Base-by-base conservation (phyloP, 1,140 invertebrate species). In the Semibalanus balanoides region DNA sequence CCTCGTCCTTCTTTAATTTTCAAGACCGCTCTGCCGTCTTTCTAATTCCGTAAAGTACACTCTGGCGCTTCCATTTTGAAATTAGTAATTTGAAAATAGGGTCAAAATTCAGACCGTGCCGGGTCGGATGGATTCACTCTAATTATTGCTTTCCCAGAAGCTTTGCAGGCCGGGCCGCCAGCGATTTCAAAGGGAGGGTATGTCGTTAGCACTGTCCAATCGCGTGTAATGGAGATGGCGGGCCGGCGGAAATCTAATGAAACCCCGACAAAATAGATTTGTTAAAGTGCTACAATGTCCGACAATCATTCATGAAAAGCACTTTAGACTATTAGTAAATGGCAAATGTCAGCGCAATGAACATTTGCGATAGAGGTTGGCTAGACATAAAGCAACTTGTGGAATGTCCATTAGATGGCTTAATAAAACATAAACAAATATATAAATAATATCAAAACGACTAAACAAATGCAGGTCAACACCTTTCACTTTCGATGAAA, bases 1-100 rank as follows among this genome's bases (percentile, higher is more conserved):
- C 51, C 51, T 25, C 51, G 51, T 64, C 22, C 51, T 64, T 64
- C 51, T 64, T 25, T 64, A 64, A 64, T 64, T 64, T 64, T 64
- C 51, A 25, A 64, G 51, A 64, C 22, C 51, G 51, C 22, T 64
- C 51, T 64, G 51, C 14, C 51, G 22, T 64, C 14, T 25, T 64
- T 64, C 51, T 64, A 64, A 64, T 64, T 64, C 22, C 51, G 51
- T 64, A 64, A 64, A 64, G 51, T 64, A 64, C 51, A 64, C 51
- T 25, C 51, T 64, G 51, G 22, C 51, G 51, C 51, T 64, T 64
- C 51, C 51, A 64, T 64, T 64, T 64, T 64, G 51, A 64, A 64
- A 64, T 64, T 64, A 64, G 51, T 64, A 64, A 64, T 14, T 64
- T 25, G 51, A 64, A 64, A 64, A 64, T 64, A 64, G 51, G 51